Evolutionary conservation across 2,797 vertebrate genomes (phyloP).

Genomic region (Tenualosa ilisha): DNA sequence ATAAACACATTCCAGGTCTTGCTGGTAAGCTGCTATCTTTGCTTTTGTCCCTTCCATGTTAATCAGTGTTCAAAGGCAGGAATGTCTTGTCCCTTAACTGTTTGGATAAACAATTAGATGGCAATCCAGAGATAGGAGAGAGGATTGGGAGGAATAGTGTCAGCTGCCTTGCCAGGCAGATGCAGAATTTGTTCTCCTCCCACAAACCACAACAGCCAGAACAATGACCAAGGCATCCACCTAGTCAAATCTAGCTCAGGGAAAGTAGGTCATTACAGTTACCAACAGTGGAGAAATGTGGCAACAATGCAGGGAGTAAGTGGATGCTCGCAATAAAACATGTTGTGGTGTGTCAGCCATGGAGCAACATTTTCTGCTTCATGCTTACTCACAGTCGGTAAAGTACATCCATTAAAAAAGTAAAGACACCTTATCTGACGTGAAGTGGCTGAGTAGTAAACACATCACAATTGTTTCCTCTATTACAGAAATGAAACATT

Average conservation of each 20-base stretch:
- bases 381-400: neutral
- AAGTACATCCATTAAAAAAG: neutral
- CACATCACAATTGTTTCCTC: neutral
- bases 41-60: slow-evolving; percentile 47
- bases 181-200: neutral
- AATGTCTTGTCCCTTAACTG: slow-evolving; percentile 45
- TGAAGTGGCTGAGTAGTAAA: neutral
- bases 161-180: neutral
- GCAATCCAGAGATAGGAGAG: slow-evolving; percentile 14
- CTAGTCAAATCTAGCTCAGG: neutral
- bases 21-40: slow-evolving; percentile 22
- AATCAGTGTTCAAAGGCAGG: slow-evolving; percentile 49
- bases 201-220: neutral
- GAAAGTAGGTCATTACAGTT: neutral
- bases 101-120: slow-evolving; percentile 40
- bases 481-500: neutral
- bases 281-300: neutral
- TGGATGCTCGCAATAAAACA: neutral
- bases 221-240: neutral
- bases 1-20: slow-evolving; percentile 44
- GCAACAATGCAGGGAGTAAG: neutral
- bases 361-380: neutral
- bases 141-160: neutral
- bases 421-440: neutral
- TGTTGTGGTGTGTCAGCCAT: neutral